Conservation (phyloP, 2,113 vertebrate species). For the Vidua chalybeata region DNA sequence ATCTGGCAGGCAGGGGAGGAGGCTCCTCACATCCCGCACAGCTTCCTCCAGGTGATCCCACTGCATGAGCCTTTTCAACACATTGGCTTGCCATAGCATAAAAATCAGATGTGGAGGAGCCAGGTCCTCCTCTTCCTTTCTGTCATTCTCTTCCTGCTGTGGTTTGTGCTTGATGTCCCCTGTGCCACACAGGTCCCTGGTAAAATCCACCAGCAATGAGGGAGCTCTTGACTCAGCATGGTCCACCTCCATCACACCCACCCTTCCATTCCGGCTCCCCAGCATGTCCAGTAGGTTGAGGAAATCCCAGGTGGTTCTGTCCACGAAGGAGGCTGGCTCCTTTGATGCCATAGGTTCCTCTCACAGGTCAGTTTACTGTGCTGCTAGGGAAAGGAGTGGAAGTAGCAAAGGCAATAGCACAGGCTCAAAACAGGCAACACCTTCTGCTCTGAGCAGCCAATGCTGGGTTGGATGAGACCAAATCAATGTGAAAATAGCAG, state of each 20-base stretch:
- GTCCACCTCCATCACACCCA: neutral
- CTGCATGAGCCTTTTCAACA: neutral
- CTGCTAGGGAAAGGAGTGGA: neutral
- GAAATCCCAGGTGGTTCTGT: neutral
- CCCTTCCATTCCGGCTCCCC: neutral
- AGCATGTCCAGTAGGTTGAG: neutral
- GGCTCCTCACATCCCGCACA: neutral
- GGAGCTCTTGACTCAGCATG: neutral
- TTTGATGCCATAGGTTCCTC: neutral
- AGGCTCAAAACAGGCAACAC: neutral
- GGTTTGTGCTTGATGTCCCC: neutral
- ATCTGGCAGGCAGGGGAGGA: neutral
- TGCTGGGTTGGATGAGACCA: neutral
- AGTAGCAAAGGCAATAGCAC: neutral
- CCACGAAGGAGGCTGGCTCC: neutral
- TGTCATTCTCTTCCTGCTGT: neutral
- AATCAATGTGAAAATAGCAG: accelerated
- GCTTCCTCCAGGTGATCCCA: constrained; percentile 10
- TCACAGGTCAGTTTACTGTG: neutral
- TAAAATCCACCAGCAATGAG: neutral
- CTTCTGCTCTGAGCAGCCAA: neutral
- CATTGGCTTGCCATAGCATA: neutral
- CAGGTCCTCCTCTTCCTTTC: neutral
- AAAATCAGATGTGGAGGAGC: neutral
- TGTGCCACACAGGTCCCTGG: neutral